Percentiles rank a stretch among this genome's conserved stretches.
Conservation (phyloP, 2,888 invertebrate genomes). For the Drosophila macrospina region DNA sequence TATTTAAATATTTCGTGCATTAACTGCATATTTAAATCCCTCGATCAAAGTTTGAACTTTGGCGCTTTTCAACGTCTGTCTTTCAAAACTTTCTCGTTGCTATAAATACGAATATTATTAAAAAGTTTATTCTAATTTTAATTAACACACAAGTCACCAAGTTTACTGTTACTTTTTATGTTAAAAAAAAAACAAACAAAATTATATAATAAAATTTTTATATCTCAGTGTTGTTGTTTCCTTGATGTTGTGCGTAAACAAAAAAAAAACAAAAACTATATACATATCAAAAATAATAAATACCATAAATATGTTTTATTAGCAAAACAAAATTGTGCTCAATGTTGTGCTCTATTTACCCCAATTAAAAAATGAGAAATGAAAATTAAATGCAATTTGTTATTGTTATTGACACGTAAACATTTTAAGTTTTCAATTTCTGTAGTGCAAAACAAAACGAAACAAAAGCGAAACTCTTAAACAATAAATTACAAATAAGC, state of each 20-base stretch:
- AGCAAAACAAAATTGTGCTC: slow-evolving; percentile 43
- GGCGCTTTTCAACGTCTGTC: slow-evolving; percentile 49
- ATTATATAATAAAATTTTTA: slow-evolving; percentile 66
- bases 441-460: slow-evolving; percentile 53
- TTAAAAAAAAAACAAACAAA: slow-evolving; percentile 14
- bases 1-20: slow-evolving; percentile 37
- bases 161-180: slow-evolving; percentile 32
- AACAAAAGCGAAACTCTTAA: slow-evolving; percentile 22
- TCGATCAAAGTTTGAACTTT: slow-evolving; percentile 42
- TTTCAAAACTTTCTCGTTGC: slow-evolving; percentile 19
- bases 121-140: slow-evolving; percentile 8
- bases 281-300: slow-evolving; percentile 27
- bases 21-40: slow-evolving; percentile 13
- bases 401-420: slow-evolving; percentile 65
- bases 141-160: slow-evolving; percentile 35
- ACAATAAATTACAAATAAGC: slow-evolving; percentile 54
- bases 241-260: slow-evolving; percentile 79
- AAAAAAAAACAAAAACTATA: too few relatives aligned
- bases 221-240: slow-evolving; percentile 82
- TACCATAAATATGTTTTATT: slow-evolving; percentile 39
- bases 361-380: slow-evolving; percentile 43
- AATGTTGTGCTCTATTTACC: slow-evolving; percentile 61
- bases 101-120: slow-evolving; percentile 10
- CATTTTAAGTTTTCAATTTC: slow-evolving; percentile 56
- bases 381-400: slow-evolving; percentile 36